Evolutionary conservation across 2,888 invertebrate genomes (phyloP), one percentile per base, ranked within the genome.

Genomic region (Aricia artaxerxes): DNA sequence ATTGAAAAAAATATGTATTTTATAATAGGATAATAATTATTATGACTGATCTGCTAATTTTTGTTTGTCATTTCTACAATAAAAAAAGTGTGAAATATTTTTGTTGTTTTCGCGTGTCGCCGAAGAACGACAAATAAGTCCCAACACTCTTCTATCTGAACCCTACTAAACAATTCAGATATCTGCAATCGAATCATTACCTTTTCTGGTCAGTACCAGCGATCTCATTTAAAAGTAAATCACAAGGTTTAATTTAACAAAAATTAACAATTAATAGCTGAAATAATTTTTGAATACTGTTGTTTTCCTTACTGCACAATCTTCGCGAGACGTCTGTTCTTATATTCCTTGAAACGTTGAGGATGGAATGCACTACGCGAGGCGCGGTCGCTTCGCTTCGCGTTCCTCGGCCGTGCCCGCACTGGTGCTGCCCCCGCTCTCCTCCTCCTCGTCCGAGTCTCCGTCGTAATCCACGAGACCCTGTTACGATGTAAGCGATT

Each of bases 401-500:
- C 96, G 96, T 88, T 76, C 76, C 53, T 76, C 76, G 76, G 76
- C 76, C 13, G 93, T 92, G 44, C 81, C 84, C 49, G 84, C 84
- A 73, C 82, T 80, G 31, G 82, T 79, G 77, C 81, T 84, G 35
- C 85, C 84, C n/a, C 88, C 86, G 7, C 88, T 87, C 64, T 98
- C 97, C 81, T 98, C 98, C 81, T 98, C 98, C 87, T 99, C 99
- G 87, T 99, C 99, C 0, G 99, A 99, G 92, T 99, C 99, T 80
- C 98, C 99, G 89, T 99, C 99, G 88, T 99, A 99, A 92, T 99
- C 99, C 82, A 99, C 99, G 87, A 99, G 95, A 84, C 98, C 98
- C 98, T 98, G 89, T 5, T n/a, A 64, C 9, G 1, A 73, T 57
- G 44, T 75, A 40, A 16, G 49, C 60, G 9, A 53, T 78, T 69